These are phyloP conservation scores for Lepisosteus oculatus DNA, from an alignment of 2,113 vertebrate species.

Conservation along the genomic window DNA sequence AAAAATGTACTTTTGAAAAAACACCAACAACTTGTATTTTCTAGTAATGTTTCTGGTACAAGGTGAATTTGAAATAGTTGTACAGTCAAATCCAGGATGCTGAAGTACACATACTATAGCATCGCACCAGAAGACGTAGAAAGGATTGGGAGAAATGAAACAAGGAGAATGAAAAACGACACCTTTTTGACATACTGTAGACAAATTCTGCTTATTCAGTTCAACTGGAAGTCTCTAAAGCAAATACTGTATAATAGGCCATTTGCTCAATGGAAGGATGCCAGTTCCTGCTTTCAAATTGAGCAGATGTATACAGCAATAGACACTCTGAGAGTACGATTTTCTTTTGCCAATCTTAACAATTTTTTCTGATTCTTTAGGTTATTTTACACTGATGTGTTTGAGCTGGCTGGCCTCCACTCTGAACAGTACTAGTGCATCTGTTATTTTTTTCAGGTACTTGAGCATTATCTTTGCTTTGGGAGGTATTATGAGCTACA, in stretches of 20 bases:
- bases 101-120: too few species aligned
- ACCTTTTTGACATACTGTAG: constrained; percentile 51
- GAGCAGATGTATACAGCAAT: constrained; percentile 62
- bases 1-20: neutral
- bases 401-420: constrained; percentile 37
- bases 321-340: constrained; percentile 47
- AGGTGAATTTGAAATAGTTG: too few species aligned
- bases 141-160: neutral
- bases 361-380: constrained; percentile 45
- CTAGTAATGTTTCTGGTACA: too few species aligned
- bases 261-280: constrained; percentile 61
- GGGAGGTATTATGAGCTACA: constrained; percentile 46
- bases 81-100: too few species aligned
- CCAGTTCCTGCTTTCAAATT: constrained; percentile 63
- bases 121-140: too few species aligned
- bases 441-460: constrained; percentile 57
- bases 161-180: constrained; percentile 39
- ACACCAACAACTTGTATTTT: too few species aligned
- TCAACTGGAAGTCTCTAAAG: constrained; percentile 56
- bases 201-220: constrained; percentile 69
- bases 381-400: constrained; percentile 43
- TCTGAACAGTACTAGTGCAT: constrained; percentile 45
- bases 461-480: constrained; percentile 50
- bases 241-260: constrained; percentile 63
- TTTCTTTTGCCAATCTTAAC: constrained; percentile 54